Percentiles rank a stretch among this genome's conserved stretches.
Conservation (phyloP, 2,113 vertebrate genomes). For the Pica pica region DNA sequence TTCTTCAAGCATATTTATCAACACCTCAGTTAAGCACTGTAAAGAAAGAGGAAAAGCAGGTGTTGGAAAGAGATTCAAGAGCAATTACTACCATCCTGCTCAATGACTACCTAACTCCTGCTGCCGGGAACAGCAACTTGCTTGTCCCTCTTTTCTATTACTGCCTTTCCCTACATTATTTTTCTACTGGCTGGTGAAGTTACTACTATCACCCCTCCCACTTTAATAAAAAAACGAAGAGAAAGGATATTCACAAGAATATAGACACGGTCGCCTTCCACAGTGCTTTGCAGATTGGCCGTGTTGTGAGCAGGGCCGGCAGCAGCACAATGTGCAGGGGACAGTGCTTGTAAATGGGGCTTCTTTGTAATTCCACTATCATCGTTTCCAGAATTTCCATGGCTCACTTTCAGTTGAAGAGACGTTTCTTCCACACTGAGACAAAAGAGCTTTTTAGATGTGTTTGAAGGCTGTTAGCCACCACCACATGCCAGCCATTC, state of each 20-base stretch:
- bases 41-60: background rate
- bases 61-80: background rate
- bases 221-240: background rate
- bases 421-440: background rate
- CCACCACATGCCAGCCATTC: background rate
- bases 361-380: background rate
- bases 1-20: background rate
- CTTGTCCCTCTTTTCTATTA: background rate
- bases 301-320: background rate
- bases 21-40: background rate
- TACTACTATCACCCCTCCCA: background rate
- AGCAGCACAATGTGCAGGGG: background rate
- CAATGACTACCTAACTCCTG: background rate
- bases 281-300: background rate
- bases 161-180: background rate
- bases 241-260: background rate
- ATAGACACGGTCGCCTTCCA: background rate
- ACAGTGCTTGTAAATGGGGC: background rate
- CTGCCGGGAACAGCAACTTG: background rate
- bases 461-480: constrained; percentile 6
- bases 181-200: background rate
- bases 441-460: constrained; percentile 7
- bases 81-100: background rate
- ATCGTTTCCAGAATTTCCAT: background rate
- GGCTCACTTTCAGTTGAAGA: background rate